Base-by-base conservation (phyloP, 2,113 vertebrate genomes). In the Alethe castanea region DNA sequence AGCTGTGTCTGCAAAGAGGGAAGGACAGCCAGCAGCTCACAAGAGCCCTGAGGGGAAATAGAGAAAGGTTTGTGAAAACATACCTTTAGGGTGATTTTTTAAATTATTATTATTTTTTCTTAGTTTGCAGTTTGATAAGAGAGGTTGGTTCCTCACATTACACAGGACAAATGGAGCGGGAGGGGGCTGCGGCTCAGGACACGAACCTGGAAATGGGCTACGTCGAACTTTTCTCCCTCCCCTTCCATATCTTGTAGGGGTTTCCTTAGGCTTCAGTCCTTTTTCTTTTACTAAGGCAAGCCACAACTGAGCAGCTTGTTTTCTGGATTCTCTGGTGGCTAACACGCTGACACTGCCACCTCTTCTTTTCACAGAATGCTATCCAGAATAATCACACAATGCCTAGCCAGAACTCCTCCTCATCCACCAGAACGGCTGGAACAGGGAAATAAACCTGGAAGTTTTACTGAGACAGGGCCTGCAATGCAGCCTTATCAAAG, bases 91-190 rank as follows among this genome's bases (percentile, higher is more conserved):
- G 15, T 24, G 44, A 26, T 13, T 74, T 53, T 9, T 8, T 9
- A 62, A 40, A 45, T 38, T 44, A 9, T 50, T 35, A 11, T 47
- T 50, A 8, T 9, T 24, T 4, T 65, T 59, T 54, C 14, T 71
- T 72, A 42, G 48, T 36, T 76, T 54, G 57, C 48, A 31, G 22
- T 54, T 88, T 35, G 53, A 8, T 72, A 42, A 77, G 28, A 38
- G 47, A 53, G 53, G 6, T 29, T 11, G 33, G 26, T 25, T 80
- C 57, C 29, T 50, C 15, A 5, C 7, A 1, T 47, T 14, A 33
- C 42, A 33, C 0, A 1, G 28, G 57, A 44, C 52, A 74, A 70
- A 66, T 0, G 20, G n/a, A 71, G n/a, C 1, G 2, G 65, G 16
- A 59, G 3, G 11, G 13, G 19, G 36, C 64, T 47, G 44, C 12